Evolutionary conservation across 2,888 invertebrate genomes (phyloP).

Genomic region (Pachycephus smyrnensis): DNA sequence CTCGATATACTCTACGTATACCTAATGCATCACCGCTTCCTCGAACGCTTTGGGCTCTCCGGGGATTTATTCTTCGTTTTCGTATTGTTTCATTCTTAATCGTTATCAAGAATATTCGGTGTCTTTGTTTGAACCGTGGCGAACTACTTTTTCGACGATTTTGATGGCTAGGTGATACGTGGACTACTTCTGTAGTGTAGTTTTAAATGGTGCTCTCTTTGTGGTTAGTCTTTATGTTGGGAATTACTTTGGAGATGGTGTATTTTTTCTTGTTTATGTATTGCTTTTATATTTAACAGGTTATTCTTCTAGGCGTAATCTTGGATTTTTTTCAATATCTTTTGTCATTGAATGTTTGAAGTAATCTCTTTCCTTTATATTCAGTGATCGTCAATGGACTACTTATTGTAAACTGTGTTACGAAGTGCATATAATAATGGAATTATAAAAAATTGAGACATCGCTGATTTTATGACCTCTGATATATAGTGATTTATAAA

Average conservation of each 20-base stretch:
- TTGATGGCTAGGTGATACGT: background rate
- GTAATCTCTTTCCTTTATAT: background rate
- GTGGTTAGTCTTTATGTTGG: background rate
- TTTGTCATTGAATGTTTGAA: background rate
- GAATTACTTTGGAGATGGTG: background rate
- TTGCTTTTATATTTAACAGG: background rate
- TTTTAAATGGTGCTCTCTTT: background rate
- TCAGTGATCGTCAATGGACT: background rate
- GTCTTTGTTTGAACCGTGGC: background rate
- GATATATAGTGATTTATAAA: background rate
- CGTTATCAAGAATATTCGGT: background rate
- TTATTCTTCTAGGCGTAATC: background rate
- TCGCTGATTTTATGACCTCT: background rate
- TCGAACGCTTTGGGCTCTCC: background rate
- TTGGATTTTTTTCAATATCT: background rate
- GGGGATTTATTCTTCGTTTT: background rate
- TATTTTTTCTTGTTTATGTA: background rate
- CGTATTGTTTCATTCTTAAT: background rate
- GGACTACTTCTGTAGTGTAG: background rate
- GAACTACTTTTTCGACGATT: background rate
- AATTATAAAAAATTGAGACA: background rate
- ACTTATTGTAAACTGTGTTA: background rate
- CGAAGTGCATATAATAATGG: background rate
- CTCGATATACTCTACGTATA: background rate
- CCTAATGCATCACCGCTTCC: background rate